Percentiles rank a stretch among this genome's conserved stretches.
Evolutionary conservation across 2,113 vertebrate species (phyloP).

Genomic region (Solenodon paradoxus): DNA sequence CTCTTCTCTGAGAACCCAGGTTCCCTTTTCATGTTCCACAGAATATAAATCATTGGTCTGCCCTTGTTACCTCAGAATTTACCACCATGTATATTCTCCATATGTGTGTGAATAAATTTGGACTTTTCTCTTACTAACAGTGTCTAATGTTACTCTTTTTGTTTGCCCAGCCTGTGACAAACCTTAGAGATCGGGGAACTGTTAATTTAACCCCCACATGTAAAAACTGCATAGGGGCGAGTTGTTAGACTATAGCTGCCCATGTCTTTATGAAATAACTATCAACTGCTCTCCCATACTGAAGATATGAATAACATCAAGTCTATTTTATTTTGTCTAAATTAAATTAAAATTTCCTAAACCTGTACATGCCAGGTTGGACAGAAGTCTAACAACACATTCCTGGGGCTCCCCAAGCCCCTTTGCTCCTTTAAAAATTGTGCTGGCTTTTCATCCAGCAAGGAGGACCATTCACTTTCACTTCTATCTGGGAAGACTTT

Average conservation of each 20-base stretch:
- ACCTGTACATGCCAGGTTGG: not conserved
- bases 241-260: not conserved
- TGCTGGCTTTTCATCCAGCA: not conserved
- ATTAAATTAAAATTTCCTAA: constrained; percentile 21
- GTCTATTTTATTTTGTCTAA: constrained; percentile 7
- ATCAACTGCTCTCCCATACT: not conserved
- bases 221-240: not conserved
- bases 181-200: no score
- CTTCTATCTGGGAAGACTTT: not conserved
- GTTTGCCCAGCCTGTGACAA: no score
- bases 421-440: not conserved
- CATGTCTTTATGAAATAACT: not conserved
- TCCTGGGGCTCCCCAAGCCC: not conserved
- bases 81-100: no score
- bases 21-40: no score
- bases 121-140: no score
- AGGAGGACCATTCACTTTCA: not conserved
- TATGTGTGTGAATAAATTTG: no score
- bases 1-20: no score
- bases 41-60: no score
- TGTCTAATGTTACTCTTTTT: no score
- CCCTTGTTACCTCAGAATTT: no score
- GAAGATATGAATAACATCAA: not conserved
- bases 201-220: no score
- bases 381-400: not conserved